phyloP scores from a whole-genome alignment of 2,888 invertebrate species.

The Tinea pellionella region DNA sequence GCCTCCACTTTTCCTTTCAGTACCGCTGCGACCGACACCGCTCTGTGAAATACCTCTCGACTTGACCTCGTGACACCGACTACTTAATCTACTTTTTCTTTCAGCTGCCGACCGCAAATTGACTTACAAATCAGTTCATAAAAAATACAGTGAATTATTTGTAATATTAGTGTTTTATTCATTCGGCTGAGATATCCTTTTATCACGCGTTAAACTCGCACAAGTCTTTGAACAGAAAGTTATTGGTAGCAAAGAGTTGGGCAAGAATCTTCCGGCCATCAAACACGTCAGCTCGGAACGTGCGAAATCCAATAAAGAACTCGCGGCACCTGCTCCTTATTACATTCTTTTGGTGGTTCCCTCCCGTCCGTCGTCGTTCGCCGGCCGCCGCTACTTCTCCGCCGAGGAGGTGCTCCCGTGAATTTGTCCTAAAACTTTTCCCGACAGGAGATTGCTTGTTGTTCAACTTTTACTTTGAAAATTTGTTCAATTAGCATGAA shows the following conservation, averaged over 20 bases:
- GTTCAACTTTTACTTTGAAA: conserved; percentile 60
- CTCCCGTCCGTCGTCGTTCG: too few species aligned
- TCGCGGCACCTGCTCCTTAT: conserved; percentile 61
- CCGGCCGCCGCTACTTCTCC: conserved; percentile 25
- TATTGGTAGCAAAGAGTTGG: conserved; percentile 57
- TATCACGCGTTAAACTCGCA: neutral
- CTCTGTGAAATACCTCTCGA: conserved; percentile 49
- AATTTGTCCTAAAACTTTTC: conserved; percentile 54
- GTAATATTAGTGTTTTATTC: too few species aligned
- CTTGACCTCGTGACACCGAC: conserved; percentile 52
- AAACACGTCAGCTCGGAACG: conserved; percentile 62
- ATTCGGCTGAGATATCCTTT: neutral
- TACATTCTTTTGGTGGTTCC: conserved; percentile 64
- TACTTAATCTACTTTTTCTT: conserved; percentile 12
- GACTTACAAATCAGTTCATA: too few species aligned
- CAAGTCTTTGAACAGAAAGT: conserved; percentile 34
- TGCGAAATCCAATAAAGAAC: conserved; percentile 68
- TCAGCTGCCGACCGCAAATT: neutral
- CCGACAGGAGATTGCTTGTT: conserved; percentile 52
- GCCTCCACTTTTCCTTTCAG: conserved; percentile 65
- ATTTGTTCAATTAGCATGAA: conserved; percentile 57
- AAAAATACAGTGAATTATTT: too few species aligned
- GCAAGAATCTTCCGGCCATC: conserved; percentile 64
- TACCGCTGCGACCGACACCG: conserved; percentile 19
- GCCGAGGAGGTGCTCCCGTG: conserved; percentile 18